Evolutionary conservation across 53 echinoderm and acorn worm genomes (phyloP), one percentile per base, ranked within the genome.

Genomic region (Zoroaster sp.): DNA sequence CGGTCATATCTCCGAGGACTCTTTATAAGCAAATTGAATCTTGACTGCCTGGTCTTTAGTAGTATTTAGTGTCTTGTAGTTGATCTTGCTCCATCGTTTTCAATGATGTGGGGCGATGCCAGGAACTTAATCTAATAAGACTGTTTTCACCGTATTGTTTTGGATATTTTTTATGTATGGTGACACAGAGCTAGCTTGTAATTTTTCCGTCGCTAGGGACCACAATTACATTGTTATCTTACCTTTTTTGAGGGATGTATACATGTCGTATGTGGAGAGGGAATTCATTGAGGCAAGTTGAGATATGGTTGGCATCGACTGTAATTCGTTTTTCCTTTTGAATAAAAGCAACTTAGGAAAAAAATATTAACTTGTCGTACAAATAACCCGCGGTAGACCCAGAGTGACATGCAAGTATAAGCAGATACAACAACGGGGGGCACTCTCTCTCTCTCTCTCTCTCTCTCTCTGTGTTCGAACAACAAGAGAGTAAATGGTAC

Each of bases 91-190:
- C 68, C 66, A 44, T 83, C 41, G 67, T 31, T 83, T 43, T 34
- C 83, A 42, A 66, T 46, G 66, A 85, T 70, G 25, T 47, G 85
- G 70, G 71, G 85, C 69, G 85, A 85, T 66, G 70, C 85, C 33
- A 49, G 47, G 35, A 4, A 21, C 49, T 31, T 85, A 85, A 85
- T 85, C 69, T 34, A 54, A 85, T 85, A 85, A 85, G 49, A 14
- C 36, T 70, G 18, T 70, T n/a, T 45, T 35, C 71, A 85, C 70
- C 85, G 71, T 70, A 85, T 85, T 85, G 85, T 85, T 85, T 85
- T 70, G 71, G 32, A n/a, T 43, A 49, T 85, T 85, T 69, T 70
- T 69, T 85, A 70, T 70, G 35, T 77, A 2, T 42, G 35, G 37
- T 35, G 71, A 69, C 49, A 42, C 43, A 30, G 70, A 79, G 35